These are phyloP conservation scores for Apolygus lucorum DNA, from an alignment of 1,140 invertebrate species.

Conservation along the genomic window DNA sequence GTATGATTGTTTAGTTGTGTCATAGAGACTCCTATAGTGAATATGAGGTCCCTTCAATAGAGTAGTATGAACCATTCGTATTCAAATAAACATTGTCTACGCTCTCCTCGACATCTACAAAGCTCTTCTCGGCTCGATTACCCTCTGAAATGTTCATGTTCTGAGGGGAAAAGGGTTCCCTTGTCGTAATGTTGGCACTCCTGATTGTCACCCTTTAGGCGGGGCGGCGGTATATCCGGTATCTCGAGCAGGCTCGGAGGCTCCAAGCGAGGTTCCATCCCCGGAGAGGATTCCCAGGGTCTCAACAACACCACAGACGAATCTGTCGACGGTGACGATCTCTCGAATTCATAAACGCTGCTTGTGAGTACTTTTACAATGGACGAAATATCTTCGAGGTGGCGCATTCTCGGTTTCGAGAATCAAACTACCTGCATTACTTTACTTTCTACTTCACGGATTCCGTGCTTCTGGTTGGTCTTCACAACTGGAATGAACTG, in stretches of 20 bases:
- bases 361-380: background rate
- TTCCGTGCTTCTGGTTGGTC: background rate
- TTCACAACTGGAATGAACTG: background rate
- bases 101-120: no score
- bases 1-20: no score
- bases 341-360: constrained; percentile 28
- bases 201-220: no score
- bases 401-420: background rate
- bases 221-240: constrained; percentile 49
- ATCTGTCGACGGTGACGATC: constrained; percentile 46
- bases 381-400: background rate
- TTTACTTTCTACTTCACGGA: no score
- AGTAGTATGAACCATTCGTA: no score
- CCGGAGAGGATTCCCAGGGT: constrained; percentile 45
- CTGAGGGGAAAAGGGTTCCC: no score
- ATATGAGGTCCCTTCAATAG: no score
- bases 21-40: no score
- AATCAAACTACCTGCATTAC: background rate
- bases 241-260: constrained; percentile 50
- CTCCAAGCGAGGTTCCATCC: constrained; percentile 59
- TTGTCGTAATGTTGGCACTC: no score
- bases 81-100: no score
- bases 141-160: no score
- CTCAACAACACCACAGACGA: constrained; percentile 50
- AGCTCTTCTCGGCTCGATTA: no score